Percentiles rank a stretch among this genome's conserved stretches.
phyloP scores from a whole-genome alignment of 2,113 vertebrate genomes.

The Dissostichus mawsoni region DNA sequence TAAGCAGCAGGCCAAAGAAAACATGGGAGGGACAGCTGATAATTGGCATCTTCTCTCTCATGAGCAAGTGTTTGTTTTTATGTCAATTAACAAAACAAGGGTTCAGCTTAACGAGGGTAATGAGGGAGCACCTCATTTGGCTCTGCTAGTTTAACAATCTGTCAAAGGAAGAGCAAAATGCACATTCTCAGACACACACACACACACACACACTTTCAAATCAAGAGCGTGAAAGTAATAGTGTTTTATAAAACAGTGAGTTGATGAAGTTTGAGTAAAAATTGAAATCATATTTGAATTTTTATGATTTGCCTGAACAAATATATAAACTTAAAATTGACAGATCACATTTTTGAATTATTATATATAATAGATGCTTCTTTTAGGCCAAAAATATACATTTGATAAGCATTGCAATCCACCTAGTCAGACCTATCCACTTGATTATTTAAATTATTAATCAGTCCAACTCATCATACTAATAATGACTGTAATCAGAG shows the following conservation, averaged over 20 bases:
- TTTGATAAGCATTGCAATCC: conserved; percentile 21
- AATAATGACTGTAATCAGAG: conserved; percentile 74
- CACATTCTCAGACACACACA: not conserved
- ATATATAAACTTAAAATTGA: not conserved
- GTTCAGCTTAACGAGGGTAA: conserved; percentile 76
- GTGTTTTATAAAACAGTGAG: not conserved
- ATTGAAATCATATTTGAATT: not conserved
- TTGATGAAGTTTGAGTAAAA: not conserved
- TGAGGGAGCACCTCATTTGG: conserved; percentile 66
- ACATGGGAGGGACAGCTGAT: conserved; percentile 35
- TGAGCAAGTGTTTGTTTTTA: conserved; percentile 74
- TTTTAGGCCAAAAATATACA: conserved; percentile 10
- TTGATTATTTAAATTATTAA: conserved; percentile 71
- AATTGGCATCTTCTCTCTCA: conserved; percentile 65
- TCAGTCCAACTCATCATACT: conserved; percentile 68
- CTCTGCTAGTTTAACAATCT: conserved; percentile 56
- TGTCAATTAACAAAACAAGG: conserved; percentile 77
- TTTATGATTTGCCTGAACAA: not conserved
- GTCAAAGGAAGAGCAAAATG: conserved; percentile 39
- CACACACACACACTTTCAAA: not conserved
- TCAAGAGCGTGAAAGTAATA: not conserved
- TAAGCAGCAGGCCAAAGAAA: conserved; percentile 19
- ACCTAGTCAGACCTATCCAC: conserved; percentile 34
- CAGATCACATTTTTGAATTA: not conserved
- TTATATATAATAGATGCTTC: not conserved